A percentile compares a stretch with the other conserved stretches of the same genome.
Evolutionary conservation across 2,113 vertebrate genomes (phyloP).

Genomic region (Rhizomys pruinosus): DNA sequence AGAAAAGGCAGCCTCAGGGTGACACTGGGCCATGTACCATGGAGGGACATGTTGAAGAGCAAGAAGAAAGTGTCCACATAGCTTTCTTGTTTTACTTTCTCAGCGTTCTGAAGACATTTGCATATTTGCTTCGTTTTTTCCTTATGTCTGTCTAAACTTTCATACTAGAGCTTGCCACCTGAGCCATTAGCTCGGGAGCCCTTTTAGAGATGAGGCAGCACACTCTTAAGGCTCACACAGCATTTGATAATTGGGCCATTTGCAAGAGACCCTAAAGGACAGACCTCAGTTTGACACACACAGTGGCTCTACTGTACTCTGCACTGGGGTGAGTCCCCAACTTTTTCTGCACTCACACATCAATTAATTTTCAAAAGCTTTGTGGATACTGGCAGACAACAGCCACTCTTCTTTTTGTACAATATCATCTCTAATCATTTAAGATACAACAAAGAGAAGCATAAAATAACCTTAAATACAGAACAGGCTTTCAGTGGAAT

Average conservation of each 20-base stretch:
- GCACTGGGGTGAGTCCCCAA: not conserved
- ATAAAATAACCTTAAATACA: not conserved
- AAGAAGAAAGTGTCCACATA: not conserved
- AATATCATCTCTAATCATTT: not conserved
- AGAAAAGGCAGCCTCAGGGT: no score
- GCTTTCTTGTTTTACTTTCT: not conserved
- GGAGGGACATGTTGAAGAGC: not conserved
- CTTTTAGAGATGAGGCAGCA: not conserved
- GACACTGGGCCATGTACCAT: no score
- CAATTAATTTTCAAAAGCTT: not conserved
- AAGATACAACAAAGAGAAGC: not conserved
- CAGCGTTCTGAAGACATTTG: not conserved
- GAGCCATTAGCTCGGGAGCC: not conserved
- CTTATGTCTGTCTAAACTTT: not conserved
- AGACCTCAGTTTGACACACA: fast-evolving
- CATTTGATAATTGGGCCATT: no score
- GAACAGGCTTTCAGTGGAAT: not conserved
- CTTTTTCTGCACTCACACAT: not conserved
- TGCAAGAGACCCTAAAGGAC: not conserved
- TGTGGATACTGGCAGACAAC: not conserved
- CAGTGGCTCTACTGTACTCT: no score
- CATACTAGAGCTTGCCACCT: not conserved
- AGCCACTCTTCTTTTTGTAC: not conserved
- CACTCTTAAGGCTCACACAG: not conserved
- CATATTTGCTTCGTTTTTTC: not conserved